Conservation (phyloP, 2,113 vertebrate species). For the Arizona elegans region DNA sequence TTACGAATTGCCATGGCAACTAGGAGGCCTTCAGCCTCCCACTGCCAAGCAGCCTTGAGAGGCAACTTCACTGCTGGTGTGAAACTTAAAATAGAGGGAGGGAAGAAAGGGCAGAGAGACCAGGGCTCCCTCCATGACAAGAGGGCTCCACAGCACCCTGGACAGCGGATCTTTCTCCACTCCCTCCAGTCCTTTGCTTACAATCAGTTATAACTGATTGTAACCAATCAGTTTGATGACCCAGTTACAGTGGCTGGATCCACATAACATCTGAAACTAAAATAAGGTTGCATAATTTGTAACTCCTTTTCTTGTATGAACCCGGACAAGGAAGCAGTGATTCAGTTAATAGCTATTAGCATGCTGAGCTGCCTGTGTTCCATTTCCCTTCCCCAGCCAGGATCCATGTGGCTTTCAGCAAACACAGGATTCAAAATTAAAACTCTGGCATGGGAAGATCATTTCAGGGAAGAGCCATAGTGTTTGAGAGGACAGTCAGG, state of each 20-base stretch:
- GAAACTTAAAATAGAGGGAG: not conserved
- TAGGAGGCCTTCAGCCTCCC: not conserved
- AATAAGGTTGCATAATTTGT: not conserved
- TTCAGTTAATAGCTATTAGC: not conserved
- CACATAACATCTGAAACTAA: not conserved
- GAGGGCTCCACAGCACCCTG: not conserved
- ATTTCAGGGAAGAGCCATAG: not conserved
- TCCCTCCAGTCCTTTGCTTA: not conserved
- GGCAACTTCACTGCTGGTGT: not conserved
- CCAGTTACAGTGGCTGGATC: not conserved
- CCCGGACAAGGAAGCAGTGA: not conserved
- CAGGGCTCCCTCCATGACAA: not conserved
- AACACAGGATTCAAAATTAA: not conserved
- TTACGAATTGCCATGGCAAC: not conserved
- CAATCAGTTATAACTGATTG: not conserved
- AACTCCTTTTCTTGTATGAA: not conserved
- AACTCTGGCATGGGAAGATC: not conserved
- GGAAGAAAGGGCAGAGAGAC: not conserved
- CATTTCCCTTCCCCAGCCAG: not conserved
- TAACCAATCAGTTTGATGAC: not conserved
- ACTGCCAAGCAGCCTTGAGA: not conserved
- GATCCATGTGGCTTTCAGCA: not conserved
- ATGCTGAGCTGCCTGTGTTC: not conserved
- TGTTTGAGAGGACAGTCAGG: not conserved
- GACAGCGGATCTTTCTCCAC: not conserved